Base-by-base conservation (phyloP, 53 echinoderm and acorn worm genomes). In the Pentamera pediparva region DNA sequence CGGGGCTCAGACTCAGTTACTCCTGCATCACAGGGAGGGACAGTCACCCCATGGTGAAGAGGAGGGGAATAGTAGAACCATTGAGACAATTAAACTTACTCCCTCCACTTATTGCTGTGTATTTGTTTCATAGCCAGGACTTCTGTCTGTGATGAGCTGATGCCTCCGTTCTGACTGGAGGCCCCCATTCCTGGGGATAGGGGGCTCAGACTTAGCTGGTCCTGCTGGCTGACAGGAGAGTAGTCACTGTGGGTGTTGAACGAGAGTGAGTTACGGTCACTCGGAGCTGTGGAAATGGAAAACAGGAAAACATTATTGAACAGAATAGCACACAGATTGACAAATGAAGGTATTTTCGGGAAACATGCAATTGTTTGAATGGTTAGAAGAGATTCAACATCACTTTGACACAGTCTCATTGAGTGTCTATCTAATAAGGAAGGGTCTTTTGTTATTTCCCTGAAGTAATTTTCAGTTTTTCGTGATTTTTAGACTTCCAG, bases 191-290 rank as follows among this genome's bases (percentile, higher is more conserved):
- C 89, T 1, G 95, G 95, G 13, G 95, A 95, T 5, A 90, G 73
- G 7, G 95, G 95, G 32, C 95, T 95, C 75, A 95, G 85, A 34
- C 95, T 95, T 62, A 95, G 82, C 3, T 90, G 95, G 22, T 87
- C 87, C 82, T 79, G 82, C 90, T 90, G 90, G 59, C 90, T 90
- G 24, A 95, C 54, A 29, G 95, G 95, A 79, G 95, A 95, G 45
- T 90, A 85, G 82, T 95, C 95, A 85, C 95, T 95, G 80, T 95
- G 95, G 10, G 85, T 82, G 47, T 70, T 90, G 82, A 95, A 82
- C 25, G 86, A 83, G 63, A 87, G 76, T 27, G 88, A 85, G 45
- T 87, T 90, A 59, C 89, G 75, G 35, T 95, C 95, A 85, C 95
- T 95, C 24, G 84, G 76, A 59, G 89, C 95, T 95, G 71, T 27